A percentile compares a stretch with the other conserved stretches of the same genome.
These are phyloP conservation scores for Saccopteryx leptura DNA, from an alignment of 2,113 vertebrate species.

Conservation along the genomic window DNA sequence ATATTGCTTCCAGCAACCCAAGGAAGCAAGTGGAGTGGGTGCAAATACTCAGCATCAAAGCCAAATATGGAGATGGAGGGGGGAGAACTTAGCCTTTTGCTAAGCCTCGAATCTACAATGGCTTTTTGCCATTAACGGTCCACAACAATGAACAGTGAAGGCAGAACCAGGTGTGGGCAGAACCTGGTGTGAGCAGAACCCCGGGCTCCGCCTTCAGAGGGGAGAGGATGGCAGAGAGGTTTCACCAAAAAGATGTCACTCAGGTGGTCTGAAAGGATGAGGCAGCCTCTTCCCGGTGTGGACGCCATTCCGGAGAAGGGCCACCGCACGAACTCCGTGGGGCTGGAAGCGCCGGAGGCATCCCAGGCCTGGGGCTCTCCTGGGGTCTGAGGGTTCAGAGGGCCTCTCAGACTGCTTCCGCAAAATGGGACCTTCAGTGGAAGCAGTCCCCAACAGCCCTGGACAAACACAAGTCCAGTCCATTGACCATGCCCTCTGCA, in stretches of 20 bases:
- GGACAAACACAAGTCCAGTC: not conserved
- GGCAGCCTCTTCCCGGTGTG: not conserved
- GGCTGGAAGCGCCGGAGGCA: fast-evolving
- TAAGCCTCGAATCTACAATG: too few species aligned
- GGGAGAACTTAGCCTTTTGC: too few species aligned
- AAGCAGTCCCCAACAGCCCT: not conserved
- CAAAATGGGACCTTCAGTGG: not conserved
- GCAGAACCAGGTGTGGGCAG: too few species aligned
- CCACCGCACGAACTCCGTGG: not conserved
- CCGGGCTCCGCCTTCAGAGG: not conserved
- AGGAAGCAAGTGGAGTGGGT: too few species aligned
- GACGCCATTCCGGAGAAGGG: not conserved
- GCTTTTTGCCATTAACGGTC: too few species aligned
- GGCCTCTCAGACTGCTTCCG: not conserved
- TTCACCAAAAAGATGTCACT: not conserved
- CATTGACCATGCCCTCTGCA: not conserved
- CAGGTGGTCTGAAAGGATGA: not conserved
- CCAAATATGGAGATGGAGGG: too few species aligned
- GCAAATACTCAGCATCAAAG: too few species aligned
- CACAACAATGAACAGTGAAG: too few species aligned
- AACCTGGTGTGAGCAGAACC: too few species aligned
- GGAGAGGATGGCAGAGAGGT: not conserved
- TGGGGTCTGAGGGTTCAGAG: not conserved
- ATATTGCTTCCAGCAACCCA: too few species aligned
- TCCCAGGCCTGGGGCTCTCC: not conserved